A percentile compares a stretch with the other conserved stretches of the same genome.
phyloP scores from a whole-genome alignment of 2,113 vertebrate species.

The Sinocyclocheilus maitianheensis region DNA sequence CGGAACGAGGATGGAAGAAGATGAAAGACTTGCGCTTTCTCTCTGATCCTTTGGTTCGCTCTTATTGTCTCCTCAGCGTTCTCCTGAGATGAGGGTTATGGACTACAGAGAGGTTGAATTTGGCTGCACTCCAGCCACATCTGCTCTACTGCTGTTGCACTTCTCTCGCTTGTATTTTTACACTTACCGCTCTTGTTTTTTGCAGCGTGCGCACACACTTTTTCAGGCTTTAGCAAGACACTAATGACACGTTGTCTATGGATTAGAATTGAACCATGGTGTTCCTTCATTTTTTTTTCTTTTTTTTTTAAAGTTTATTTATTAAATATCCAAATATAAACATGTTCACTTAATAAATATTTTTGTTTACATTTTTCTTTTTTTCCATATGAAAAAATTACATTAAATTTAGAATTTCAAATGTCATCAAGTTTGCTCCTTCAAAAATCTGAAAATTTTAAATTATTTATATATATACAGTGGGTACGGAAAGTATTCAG shows the following conservation, averaged over 20 bases:
- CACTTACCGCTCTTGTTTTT: slow-evolving; percentile 66
- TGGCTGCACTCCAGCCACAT: slow-evolving; percentile 78
- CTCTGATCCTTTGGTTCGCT: slow-evolving; percentile 43
- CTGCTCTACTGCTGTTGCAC: slow-evolving; percentile 74
- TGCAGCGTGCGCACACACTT: slow-evolving; percentile 41
- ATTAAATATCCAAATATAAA: too few species aligned
- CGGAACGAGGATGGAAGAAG: slow-evolving; percentile 31
- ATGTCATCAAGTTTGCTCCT: too few species aligned
- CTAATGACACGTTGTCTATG: slow-evolving; percentile 22
- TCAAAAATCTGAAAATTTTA: too few species aligned
- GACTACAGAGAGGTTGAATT: slow-evolving; percentile 63
- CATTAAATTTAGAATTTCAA: too few species aligned
- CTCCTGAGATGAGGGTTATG: slow-evolving; percentile 69
- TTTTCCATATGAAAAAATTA: too few species aligned
- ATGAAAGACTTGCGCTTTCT: slow-evolving; percentile 45
- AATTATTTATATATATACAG: too few species aligned
- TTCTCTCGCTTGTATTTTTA: slow-evolving; percentile 59
- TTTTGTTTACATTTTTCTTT: too few species aligned
- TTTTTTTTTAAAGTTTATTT: too few species aligned
- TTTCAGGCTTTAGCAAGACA: slow-evolving; percentile 22
- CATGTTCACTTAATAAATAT: too few species aligned
- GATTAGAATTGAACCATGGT: slow-evolving; percentile 5
- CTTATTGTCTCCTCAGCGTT: slow-evolving; percentile 56
- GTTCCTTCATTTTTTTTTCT: neutral
- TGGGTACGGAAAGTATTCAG: too few species aligned